Evolutionary conservation across 2,888 invertebrate species (phyloP).

Genomic region (Bugulina stolonifera): DNA sequence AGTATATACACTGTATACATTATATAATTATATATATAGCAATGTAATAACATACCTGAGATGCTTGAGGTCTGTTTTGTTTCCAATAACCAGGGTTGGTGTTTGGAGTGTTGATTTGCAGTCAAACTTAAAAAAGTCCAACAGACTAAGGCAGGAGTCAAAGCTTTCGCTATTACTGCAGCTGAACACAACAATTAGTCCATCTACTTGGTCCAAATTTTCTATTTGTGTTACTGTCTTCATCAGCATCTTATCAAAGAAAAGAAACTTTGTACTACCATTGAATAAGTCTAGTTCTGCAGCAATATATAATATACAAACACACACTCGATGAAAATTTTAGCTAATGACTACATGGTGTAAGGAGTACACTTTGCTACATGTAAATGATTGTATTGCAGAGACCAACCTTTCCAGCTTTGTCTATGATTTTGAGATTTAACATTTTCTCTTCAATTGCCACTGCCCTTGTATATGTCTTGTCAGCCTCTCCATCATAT

Average conservation of each 20-base stretch:
- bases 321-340: too few species aligned
- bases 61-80: conserved; percentile 15
- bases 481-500: conserved; percentile 10
- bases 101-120: conserved; percentile 15
- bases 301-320: too few species aligned
- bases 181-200: conserved; percentile 17
- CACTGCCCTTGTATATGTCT: neutral
- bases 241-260: conserved; percentile 24
- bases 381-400: neutral
- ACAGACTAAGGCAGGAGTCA: conserved; percentile 2
- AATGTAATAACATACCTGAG: too few species aligned
- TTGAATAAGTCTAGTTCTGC: too few species aligned
- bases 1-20: too few species aligned
- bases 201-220: neutral
- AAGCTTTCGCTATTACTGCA: conserved; percentile 20
- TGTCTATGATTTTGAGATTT: conserved; percentile 1
- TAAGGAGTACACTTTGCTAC: too few species aligned
- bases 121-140: conserved; percentile 23
- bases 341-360: too few species aligned
- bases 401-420: conserved; percentile 11
- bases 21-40: too few species aligned
- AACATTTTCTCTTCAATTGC: conserved; percentile 6
- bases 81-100: conserved; percentile 5
- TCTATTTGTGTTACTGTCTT: neutral
- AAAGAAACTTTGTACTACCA: too few species aligned